Percentiles rank a stretch among this genome's conserved stretches.
Evolutionary conservation across 2,113 vertebrate genomes (phyloP).

Genomic region (Steatornis caripensis): DNA sequence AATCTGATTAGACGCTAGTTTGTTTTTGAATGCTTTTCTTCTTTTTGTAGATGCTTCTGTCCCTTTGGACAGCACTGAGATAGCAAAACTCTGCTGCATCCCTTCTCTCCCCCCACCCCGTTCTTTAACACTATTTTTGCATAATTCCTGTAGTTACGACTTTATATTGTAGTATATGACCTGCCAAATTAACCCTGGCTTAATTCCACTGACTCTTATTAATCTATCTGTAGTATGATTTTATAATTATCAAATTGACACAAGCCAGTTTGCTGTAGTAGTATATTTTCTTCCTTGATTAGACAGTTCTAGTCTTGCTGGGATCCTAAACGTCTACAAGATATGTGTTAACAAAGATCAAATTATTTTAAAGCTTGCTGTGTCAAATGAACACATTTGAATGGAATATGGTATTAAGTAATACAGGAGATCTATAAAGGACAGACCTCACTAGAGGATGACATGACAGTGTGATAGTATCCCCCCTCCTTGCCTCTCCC

Average conservation of each 20-base stretch:
- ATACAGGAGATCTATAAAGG: neutral
- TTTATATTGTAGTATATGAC: neutral
- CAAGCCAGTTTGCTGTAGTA: neutral
- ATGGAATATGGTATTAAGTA: neutral
- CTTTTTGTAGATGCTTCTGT: neutral
- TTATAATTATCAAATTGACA: neutral
- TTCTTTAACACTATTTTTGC: neutral
- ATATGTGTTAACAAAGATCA: neutral
- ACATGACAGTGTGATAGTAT: neutral
- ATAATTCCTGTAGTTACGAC: neutral
- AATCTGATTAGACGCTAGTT: neutral
- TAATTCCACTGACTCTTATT: neutral
- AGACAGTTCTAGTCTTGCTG: neutral
- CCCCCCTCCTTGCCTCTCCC: neutral
- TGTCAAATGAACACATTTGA: too few species aligned
- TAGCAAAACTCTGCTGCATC: neutral
- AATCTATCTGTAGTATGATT: neutral
- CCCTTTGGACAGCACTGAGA: neutral
- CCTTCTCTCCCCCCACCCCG: fast-evolving
- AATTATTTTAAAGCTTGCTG: neutral
- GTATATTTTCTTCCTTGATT: neutral
- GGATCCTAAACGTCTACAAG: neutral
- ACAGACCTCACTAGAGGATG: neutral
- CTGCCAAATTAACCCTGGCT: neutral
- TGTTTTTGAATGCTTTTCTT: neutral